These are phyloP conservation scores for Enteromius fasciolatus DNA, from an alignment of 2,797 vertebrate species.

Conservation along the genomic window DNA sequence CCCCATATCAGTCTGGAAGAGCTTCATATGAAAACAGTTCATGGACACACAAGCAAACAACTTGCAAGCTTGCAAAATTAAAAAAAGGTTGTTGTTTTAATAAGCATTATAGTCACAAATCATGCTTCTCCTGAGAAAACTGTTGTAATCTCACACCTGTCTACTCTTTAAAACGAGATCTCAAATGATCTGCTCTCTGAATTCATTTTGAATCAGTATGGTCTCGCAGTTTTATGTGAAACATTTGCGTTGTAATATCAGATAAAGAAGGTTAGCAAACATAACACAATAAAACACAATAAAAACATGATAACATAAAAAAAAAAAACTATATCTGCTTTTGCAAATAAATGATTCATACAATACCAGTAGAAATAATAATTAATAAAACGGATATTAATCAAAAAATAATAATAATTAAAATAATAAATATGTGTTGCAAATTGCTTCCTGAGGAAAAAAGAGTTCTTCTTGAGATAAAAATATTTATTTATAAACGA, in stretches of 20 bases:
- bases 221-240: not conserved
- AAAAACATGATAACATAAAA: too few species aligned
- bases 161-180: not conserved
- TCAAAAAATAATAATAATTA: too few species aligned
- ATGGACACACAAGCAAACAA: not conserved
- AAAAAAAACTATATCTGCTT: too few species aligned
- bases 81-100: not conserved
- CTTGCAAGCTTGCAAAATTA: too few species aligned
- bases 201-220: not conserved
- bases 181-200: not conserved
- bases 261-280: not conserved
- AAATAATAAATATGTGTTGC: too few species aligned
- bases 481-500: too few species aligned
- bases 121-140: not conserved
- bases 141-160: not conserved
- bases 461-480: not conserved
- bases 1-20: not conserved
- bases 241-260: not conserved
- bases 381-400: too few species aligned
- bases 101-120: not conserved
- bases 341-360: too few species aligned
- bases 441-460: not conserved
- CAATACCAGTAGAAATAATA: not conserved
- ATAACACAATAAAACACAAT: too few species aligned
- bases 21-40: not conserved